Evolutionary conservation across 2,888 invertebrate genomes (phyloP), one percentile per base, ranked within the genome.

Genomic region (Dryocosmus kuriphilus): DNA sequence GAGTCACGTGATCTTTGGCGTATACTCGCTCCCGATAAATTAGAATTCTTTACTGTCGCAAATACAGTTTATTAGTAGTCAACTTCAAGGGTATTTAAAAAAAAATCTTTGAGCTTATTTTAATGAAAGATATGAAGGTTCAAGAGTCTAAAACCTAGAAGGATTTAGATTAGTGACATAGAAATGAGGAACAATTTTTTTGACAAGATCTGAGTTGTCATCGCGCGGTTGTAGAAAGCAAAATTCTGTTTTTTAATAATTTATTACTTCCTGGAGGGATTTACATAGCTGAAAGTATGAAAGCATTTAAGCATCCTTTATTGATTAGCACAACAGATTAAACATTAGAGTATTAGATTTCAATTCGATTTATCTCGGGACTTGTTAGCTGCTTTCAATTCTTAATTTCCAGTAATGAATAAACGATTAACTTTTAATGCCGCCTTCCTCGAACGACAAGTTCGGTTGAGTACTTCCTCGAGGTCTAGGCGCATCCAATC

Each of bases 401-500:
- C 67, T 67, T 67, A 67, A 67, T 46, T 67, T 67, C 67, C 67
- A 67, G 67, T 67, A 67, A 67, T 67, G 67, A 67, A 67, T 67
- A 67, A 67, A 67, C 41, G 67, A 67, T 67, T 67, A 67, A 67
- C 46, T 67, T 67, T 67, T 67, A 67, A 67, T 46, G 67, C 27
- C 16, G 27, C 67, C 67, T 67, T 67, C 46, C 27, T 67, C 24
- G 41, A 46, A 67, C 46, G 67, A 67, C 67, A 67, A 67, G 67
- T 57, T 73, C 57, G 75, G 41, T 81, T 46, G 63, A 77, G 79
- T 74, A 74, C 27, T 55, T 77, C 60, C 35, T 57, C 46, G 67
- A 80, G 79, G 82, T 78, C 55, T 78, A 67, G 83, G 86, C 84
- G 84, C 85, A 81, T 77, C 87, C 85, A 86, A 81, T 77, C 87